Percentiles rank a stretch among this genome's conserved stretches.
phyloP scores from a whole-genome alignment of 2,888 invertebrate genomes.

The Emmelina monodactyla region DNA sequence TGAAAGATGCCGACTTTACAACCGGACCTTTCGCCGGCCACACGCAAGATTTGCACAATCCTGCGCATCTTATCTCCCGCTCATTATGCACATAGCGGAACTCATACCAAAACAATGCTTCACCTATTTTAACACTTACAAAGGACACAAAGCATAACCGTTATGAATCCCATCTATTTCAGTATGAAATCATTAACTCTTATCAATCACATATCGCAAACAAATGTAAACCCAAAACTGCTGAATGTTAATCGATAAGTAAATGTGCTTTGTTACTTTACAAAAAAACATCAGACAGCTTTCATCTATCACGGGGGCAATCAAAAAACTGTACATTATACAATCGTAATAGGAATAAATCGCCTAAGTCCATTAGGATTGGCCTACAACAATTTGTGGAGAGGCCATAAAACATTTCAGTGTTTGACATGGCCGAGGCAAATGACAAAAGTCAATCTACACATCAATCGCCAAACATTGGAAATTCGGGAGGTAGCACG shows the following conservation, averaged over 20 bases:
- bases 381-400: constrained; percentile 49
- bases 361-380: constrained; percentile 54
- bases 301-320: constrained; percentile 54
- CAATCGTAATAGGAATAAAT: constrained; percentile 38
- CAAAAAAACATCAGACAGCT: constrained; percentile 38
- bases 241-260: too few relatives aligned
- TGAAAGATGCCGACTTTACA: constrained; percentile 44
- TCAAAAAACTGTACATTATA: constrained; percentile 39
- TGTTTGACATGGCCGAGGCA: constrained; percentile 59
- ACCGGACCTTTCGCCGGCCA: constrained; percentile 34
- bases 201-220: constrained; percentile 20
- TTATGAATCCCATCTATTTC: constrained; percentile 8
- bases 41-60: constrained; percentile 40
- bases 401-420: constrained; percentile 58
- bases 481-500: constrained; percentile 62
- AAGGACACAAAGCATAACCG: too few relatives aligned
- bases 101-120: constrained; percentile 6
- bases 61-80: constrained; percentile 30
- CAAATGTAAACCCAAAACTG: constrained; percentile 22
- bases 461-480: constrained; percentile 66
- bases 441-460: constrained; percentile 67
- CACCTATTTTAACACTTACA: too few relatives aligned
- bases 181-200: constrained; percentile 18
- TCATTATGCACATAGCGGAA: constrained; percentile 23
- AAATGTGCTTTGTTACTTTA: too few relatives aligned